Percentiles rank a stretch among this genome's conserved stretches.
phyloP scores from a whole-genome alignment of 2,888 invertebrate genomes.

The Drosophila nigritarsus region DNA sequence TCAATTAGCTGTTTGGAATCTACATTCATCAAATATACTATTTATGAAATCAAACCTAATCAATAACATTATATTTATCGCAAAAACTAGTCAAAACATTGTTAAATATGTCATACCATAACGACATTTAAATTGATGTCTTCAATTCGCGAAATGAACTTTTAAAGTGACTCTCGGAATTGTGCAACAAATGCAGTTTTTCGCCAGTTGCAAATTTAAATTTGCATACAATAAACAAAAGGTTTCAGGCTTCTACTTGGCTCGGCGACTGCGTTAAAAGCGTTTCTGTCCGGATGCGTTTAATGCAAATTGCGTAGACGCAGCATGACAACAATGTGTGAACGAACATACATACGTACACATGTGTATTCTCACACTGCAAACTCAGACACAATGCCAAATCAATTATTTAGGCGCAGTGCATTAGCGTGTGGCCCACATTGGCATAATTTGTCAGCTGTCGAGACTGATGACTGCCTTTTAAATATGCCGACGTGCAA shows the following conservation, averaged over 20 bases:
- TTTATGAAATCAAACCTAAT: background rate
- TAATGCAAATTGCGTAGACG: slow-evolving; percentile 70
- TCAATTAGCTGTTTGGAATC: background rate
- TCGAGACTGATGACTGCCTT: slow-evolving; percentile 53
- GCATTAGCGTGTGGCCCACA: slow-evolving; percentile 66
- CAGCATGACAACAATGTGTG: slow-evolving; percentile 41
- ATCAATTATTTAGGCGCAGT: slow-evolving; percentile 71
- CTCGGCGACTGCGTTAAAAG: slow-evolving; percentile 43
- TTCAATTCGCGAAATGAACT: background rate
- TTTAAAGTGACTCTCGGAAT: slow-evolving; percentile 22
- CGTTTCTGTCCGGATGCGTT: slow-evolving; percentile 43
- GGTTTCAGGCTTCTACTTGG: slow-evolving; percentile 36
- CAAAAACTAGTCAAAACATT: background rate
- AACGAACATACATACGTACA: slow-evolving; percentile 8
- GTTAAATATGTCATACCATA: background rate
- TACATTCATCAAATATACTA: background rate
- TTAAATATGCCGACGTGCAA: slow-evolving; percentile 72
- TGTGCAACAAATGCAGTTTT: slow-evolving; percentile 44
- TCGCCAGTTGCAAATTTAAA: slow-evolving; percentile 49
- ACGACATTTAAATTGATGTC: background rate
- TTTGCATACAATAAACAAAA: slow-evolving; percentile 61
- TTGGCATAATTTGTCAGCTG: slow-evolving; percentile 72
- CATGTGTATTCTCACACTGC: slow-evolving; percentile 57
- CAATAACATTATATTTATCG: background rate
- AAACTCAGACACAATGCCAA: slow-evolving; percentile 55